Conservation (phyloP, 2,797 vertebrate genomes). For the Lindbergichthys nudifrons region DNA sequence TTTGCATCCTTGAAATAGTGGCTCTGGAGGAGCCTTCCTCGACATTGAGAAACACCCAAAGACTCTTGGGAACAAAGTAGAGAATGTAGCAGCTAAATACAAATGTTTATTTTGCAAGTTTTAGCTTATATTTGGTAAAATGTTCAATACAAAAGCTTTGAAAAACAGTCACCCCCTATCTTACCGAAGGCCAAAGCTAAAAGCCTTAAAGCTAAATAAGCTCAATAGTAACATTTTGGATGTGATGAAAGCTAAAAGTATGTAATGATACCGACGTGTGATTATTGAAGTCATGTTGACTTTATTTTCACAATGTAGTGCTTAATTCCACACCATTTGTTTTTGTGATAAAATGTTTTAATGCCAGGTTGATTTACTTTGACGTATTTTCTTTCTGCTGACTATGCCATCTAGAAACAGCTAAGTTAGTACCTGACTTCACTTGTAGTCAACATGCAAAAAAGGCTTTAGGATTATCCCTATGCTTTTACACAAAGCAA, state of each 20-base stretch:
- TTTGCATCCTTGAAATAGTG: too few relatives aligned
- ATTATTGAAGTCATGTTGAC: neutral
- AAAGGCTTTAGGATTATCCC: neutral
- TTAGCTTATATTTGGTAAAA: neutral
- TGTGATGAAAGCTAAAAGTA: too few relatives aligned
- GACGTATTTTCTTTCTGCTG: neutral
- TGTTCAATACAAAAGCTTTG: neutral
- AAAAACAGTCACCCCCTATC: too few relatives aligned
- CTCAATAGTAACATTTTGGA: too few relatives aligned
- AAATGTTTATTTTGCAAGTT: too few relatives aligned
- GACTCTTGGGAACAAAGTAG: too few relatives aligned
- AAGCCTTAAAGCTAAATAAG: neutral
- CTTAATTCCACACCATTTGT: neutral
- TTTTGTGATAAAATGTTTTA: neutral
- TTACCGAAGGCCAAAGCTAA: neutral
- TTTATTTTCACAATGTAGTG: neutral
- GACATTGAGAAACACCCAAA: too few relatives aligned
- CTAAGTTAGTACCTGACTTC: neutral
- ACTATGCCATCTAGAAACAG: neutral
- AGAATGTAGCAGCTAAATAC: too few relatives aligned
- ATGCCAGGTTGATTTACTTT: too few relatives aligned
- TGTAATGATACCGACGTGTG: neutral
- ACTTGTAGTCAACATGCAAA: neutral
- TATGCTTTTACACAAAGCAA: conserved; percentile 4
- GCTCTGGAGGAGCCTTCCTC: too few relatives aligned